Conservation (phyloP, 2,797 vertebrate genomes). For the Pogoniulus pusillus region DNA sequence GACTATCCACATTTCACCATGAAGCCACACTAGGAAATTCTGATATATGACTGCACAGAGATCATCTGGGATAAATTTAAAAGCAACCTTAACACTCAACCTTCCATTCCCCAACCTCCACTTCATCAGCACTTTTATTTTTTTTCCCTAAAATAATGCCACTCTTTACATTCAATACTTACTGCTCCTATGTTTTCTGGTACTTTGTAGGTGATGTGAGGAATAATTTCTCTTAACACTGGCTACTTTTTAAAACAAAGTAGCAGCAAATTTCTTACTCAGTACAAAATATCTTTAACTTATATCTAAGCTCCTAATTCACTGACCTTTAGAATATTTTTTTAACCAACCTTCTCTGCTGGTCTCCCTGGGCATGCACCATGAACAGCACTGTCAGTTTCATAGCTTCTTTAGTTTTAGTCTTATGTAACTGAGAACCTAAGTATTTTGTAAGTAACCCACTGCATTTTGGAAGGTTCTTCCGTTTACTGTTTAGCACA, state of each 20-base stretch:
- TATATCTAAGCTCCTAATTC: background rate
- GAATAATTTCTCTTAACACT: background rate
- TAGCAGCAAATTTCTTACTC: background rate
- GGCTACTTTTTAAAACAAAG: background rate
- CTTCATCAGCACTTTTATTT: background rate
- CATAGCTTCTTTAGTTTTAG: background rate
- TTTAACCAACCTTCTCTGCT: background rate
- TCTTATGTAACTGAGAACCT: background rate
- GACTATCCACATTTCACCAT: background rate
- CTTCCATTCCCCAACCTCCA: background rate
- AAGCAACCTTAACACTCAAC: background rate
- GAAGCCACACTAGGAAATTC: background rate
- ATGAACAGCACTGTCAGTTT: background rate
- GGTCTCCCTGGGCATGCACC: background rate
- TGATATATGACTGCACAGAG: background rate
- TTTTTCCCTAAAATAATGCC: background rate
- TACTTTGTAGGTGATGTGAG: background rate
- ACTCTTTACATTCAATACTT: background rate
- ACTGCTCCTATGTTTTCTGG: background rate
- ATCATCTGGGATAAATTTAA: background rate
- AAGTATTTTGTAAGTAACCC: slow-evolving; percentile 44
- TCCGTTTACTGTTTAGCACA: background rate
- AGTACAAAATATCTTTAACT: background rate
- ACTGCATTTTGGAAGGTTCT: slow-evolving; percentile 15
- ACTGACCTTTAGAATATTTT: background rate